Base-by-base conservation (phyloP, 2,797 vertebrate genomes). In the Sebastes taczanowskii region DNA sequence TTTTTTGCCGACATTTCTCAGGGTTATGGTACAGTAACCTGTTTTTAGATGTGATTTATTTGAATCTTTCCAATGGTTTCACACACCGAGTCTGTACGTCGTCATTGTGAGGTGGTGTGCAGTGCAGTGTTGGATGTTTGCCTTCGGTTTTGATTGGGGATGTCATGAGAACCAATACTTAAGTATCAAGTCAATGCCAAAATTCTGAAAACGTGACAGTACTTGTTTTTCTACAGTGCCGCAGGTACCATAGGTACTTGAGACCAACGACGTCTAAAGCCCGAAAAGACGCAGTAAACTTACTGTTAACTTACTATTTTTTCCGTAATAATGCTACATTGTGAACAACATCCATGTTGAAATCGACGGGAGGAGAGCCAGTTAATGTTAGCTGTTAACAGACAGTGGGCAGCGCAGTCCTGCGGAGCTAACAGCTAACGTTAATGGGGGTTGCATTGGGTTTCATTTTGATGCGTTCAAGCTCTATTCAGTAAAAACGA, bases 1-100 rank as follows among this genome's bases (percentile, higher is more conserved):
- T 53, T 78, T 81, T 82, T 89, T 87, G 92, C 95, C 78, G 73
- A 86, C 93, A 90, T 82, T 64, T 89, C 77, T 93, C 91, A 94
- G 92, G 34, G 69, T 88, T 83, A 88, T 92, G 95, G 95, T 96
- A 95, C 83, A 89, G 94, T 94, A 94, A 87, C 53, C 67, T 63
- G 74, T 35, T 88, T 83, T 80, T 56, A 79, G 55, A 71, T 73
- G 23, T 93, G 25, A 75, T 86, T 61, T 46, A 29, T 86, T 80
- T 83, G 14, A 84, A 63, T 71, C 60, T 7, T 27, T 81, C 22
- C 11, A 20, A 77, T 64, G 4, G 4, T 82, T 76, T 76, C 78
- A 6, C 25, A 32, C 34, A 60, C 4, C 20, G 9, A 14, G 32
- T 73, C 6, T 46, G 5, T 52, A 56, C 0, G 7, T 78, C 62